phyloP scores from a whole-genome alignment of 2,113 vertebrate species.

The Heteronetta atricapilla region DNA sequence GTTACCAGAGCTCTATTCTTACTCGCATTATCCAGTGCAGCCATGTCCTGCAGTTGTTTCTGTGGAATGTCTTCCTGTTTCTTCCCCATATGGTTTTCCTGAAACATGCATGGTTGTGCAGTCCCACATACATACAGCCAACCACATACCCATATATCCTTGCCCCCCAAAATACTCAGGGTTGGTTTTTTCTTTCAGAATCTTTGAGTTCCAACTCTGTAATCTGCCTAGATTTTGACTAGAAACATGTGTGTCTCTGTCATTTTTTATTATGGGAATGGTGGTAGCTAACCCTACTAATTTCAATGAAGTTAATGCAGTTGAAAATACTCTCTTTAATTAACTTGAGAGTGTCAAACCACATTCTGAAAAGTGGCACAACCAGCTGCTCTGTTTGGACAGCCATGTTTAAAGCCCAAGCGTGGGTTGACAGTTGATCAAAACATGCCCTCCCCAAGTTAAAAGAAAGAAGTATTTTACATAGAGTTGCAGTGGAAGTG shows the following conservation, averaged over 20 bases:
- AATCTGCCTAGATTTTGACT: neutral
- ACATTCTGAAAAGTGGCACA: neutral
- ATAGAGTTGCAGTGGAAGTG: neutral
- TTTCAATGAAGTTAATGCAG: neutral
- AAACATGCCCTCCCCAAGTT: neutral
- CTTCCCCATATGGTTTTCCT: neutral
- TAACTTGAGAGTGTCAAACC: neutral
- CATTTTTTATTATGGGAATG: neutral
- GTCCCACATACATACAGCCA: neutral
- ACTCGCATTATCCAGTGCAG: accelerated
- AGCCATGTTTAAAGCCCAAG: neutral
- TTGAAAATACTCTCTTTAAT: neutral
- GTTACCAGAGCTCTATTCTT: neutral
- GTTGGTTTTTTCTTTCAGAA: neutral
- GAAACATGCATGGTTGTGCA: neutral
- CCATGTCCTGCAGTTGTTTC: neutral
- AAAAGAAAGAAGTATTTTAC: neutral
- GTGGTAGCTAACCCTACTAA: neutral
- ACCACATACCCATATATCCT: neutral
- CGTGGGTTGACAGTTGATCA: neutral
- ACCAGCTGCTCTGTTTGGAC: neutral
- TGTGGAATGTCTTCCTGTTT: neutral
- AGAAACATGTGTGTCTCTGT: neutral
- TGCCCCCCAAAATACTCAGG: neutral
- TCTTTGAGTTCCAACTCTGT: neutral